Evolutionary conservation across 1,140 invertebrate species (phyloP).

Genomic region (Drosophila subpulchrella): DNA sequence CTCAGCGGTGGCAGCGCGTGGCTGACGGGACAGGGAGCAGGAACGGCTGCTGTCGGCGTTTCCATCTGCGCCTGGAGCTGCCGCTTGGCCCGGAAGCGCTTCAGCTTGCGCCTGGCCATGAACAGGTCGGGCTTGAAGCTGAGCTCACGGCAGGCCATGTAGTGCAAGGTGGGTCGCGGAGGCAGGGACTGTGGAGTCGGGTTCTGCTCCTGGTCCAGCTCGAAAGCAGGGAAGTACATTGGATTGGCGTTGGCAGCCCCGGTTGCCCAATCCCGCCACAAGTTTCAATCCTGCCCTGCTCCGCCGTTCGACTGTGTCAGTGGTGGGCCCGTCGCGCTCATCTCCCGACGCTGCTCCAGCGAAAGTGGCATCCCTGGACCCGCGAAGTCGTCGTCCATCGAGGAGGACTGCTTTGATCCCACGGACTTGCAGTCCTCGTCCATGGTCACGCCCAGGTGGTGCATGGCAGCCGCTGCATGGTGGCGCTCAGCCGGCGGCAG

Average conservation of each 20-base stretch:
- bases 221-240: constrained; percentile 79
- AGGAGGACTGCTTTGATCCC: constrained; percentile 87
- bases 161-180: constrained; percentile 34
- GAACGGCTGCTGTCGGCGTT: constrained; percentile 17
- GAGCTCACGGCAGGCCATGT: constrained; percentile 65
- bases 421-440: constrained; percentile 89
- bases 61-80: constrained; percentile 58
- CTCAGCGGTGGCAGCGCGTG: constrained; percentile 57
- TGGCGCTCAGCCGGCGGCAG: constrained; percentile 90
- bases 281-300: constrained; percentile 87
- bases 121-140: constrained; percentile 74
- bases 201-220: constrained; percentile 52
- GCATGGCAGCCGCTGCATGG: constrained; percentile 85
- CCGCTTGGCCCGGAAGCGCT: constrained; percentile 68
- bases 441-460: constrained; percentile 82
- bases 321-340: constrained; percentile 40
- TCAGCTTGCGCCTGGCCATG: constrained; percentile 72
- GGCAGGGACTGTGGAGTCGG: constrained; percentile 10
- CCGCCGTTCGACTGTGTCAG: constrained; percentile 88
- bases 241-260: constrained; percentile 78
- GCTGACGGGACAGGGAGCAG: constrained; percentile 35
- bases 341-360: constrained; percentile 84
- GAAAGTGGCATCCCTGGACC: constrained; percentile 80
- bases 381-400: constrained; percentile 87
- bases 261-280: constrained; percentile 84